Conservation (phyloP, 2,888 invertebrate genomes). For the Spialia ferax region DNA sequence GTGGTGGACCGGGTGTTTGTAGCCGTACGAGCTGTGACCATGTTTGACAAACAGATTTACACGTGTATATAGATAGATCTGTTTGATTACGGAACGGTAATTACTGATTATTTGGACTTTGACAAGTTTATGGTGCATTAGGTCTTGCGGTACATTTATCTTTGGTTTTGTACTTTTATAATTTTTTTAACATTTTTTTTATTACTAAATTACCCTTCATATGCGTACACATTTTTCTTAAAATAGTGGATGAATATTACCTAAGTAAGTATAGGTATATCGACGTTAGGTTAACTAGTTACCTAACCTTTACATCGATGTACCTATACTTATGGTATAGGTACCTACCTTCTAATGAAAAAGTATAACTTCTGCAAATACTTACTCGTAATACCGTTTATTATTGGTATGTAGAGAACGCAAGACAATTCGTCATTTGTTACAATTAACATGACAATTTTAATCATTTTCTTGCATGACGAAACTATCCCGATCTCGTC, state of each 20-base stretch:
- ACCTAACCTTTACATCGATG: too few relatives aligned
- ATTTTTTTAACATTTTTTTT: neutral
- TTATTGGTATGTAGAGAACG: too few relatives aligned
- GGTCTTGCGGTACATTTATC: neutral
- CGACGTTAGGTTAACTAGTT: too few relatives aligned
- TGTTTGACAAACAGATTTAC: slow-evolving; percentile 36
- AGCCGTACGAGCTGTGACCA: slow-evolving; percentile 15
- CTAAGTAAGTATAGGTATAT: too few relatives aligned
- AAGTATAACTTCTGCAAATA: too few relatives aligned
- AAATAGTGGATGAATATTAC: too few relatives aligned
- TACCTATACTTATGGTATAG: too few relatives aligned
- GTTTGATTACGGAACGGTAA: slow-evolving; percentile 33
- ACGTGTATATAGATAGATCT: slow-evolving; percentile 29
- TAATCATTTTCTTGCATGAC: neutral
- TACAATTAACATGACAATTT: neutral
- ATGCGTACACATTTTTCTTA: too few relatives aligned
- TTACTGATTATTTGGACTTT: slow-evolving; percentile 14
- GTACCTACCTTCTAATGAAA: too few relatives aligned
- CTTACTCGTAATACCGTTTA: too few relatives aligned
- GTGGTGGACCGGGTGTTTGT: slow-evolving; percentile 44
- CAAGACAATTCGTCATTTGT: too few relatives aligned
- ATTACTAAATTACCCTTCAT: too few relatives aligned
- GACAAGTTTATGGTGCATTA: neutral
- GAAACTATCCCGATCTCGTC: neutral
- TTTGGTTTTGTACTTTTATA: neutral